Percentiles rank a stretch among this genome's conserved stretches.
These are phyloP conservation scores for Gryllus bimaculatus DNA, from an alignment of 1,140 invertebrate genomes.

Conservation along the genomic window DNA sequence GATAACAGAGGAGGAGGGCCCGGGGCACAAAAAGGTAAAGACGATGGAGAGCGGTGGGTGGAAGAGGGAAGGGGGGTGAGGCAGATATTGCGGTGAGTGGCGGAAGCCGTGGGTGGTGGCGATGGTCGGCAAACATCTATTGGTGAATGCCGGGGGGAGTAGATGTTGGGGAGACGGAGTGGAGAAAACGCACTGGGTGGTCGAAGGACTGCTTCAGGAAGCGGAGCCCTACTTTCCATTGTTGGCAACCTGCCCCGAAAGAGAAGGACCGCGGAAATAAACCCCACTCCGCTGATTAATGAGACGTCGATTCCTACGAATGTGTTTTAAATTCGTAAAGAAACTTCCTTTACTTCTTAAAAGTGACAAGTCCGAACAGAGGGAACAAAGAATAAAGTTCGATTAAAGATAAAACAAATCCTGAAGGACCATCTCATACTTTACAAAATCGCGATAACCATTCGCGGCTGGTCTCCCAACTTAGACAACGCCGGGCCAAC, in stretches of 20 bases:
- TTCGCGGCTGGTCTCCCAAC: not conserved
- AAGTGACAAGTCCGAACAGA: not conserved
- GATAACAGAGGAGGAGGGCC: too few relatives aligned
- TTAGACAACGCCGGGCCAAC: not conserved
- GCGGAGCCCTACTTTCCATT: not conserved
- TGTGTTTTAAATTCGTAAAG: constrained; percentile 1
- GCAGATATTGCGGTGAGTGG: too few relatives aligned
- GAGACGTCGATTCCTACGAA: not conserved
- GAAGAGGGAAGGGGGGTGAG: too few relatives aligned
- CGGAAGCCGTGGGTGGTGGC: too few relatives aligned
- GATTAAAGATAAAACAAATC: constrained; percentile 1
- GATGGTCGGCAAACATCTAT: too few relatives aligned
- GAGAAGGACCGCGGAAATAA: not conserved
- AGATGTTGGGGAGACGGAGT: too few relatives aligned
- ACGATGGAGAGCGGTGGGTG: too few relatives aligned
- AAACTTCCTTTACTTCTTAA: constrained; percentile 5
- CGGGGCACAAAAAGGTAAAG: too few relatives aligned
- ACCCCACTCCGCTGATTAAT: not conserved
- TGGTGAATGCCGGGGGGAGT: too few relatives aligned
- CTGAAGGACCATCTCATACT: not conserved
- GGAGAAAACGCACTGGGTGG: too few relatives aligned
- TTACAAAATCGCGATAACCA: not conserved
- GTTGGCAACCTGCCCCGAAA: not conserved
- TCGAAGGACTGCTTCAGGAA: too few relatives aligned
- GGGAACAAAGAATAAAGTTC: not conserved